These are phyloP conservation scores for Diacarnus erythraeanus DNA, from an alignment of 37 sponge, comb jelly and placozoan genomes.

Conservation along the genomic window DNA sequence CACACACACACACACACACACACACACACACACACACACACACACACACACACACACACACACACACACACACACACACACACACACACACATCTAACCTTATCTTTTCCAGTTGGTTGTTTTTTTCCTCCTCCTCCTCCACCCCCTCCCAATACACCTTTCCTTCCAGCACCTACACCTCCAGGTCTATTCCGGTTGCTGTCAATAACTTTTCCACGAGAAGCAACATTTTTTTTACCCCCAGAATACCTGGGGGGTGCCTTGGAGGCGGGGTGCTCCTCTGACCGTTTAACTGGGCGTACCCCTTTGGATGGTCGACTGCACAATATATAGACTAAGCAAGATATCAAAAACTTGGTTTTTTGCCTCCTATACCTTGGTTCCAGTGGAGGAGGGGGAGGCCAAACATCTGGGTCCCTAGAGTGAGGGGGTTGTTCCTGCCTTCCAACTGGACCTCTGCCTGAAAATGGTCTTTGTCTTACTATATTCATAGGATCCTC, in stretches of 20 bases:
- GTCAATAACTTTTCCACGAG: conserved; percentile 44
- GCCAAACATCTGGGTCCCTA: conserved; percentile 85
- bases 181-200: conserved; percentile 26
- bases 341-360: too few species aligned
- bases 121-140: not conserved
- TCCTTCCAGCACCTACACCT: conserved; percentile 10
- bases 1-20: conserved; percentile 17
- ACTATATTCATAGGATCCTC: conserved; percentile 42
- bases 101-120: conserved; percentile 15
- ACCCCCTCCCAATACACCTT: not conserved
- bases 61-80: conserved; percentile 7
- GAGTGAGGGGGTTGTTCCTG: not conserved
- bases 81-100: conserved; percentile 4
- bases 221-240: not conserved
- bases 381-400: conserved; percentile 86
- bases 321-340: too few species aligned
- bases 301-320: conserved; percentile 40
- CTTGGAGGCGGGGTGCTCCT: conserved; percentile 7
- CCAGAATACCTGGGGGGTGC: not conserved
- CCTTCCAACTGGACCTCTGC: not conserved
- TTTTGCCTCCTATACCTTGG: conserved; percentile 31
- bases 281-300: conserved; percentile 13
- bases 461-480: not conserved
- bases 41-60: conserved; percentile 21
- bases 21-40: conserved; percentile 18